These are phyloP conservation scores for Caenorhabditis wallacei DNA, from an alignment of 2,888 invertebrate species.

Conservation along the genomic window DNA sequence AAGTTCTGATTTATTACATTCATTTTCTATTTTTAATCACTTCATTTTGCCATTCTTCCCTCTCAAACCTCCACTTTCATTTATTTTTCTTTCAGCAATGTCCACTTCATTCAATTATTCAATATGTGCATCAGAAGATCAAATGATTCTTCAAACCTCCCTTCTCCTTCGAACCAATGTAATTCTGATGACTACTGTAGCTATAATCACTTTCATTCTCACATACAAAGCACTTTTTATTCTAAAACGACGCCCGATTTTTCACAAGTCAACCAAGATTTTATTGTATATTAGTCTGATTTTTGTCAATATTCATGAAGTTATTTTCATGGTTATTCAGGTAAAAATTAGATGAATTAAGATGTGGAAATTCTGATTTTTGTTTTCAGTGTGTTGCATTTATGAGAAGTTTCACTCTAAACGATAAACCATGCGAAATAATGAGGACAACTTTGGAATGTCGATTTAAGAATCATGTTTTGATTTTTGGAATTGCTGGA, in stretches of 20 bases:
- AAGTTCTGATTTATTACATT: background rate
- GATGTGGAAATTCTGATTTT: background rate
- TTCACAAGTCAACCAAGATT: slow-evolving; percentile 57
- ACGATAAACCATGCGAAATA: slow-evolving; percentile 51
- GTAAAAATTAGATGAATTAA: background rate
- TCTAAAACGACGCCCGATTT: slow-evolving; percentile 40
- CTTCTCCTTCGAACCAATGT: slow-evolving; percentile 54
- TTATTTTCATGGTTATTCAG: slow-evolving; percentile 52
- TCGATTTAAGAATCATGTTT: slow-evolving; percentile 45
- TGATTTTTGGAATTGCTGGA: slow-evolving; percentile 55
- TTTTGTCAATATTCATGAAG: slow-evolving; percentile 60
- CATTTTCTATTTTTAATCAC: background rate
- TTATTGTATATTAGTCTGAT: slow-evolving; percentile 48
- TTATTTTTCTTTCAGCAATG: slow-evolving; percentile 1
- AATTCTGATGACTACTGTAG: slow-evolving; percentile 48
- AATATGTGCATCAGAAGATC: slow-evolving; percentile 50
- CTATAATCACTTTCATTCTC: slow-evolving; percentile 51
- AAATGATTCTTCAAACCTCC: slow-evolving; percentile 59
- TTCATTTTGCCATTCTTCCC: background rate
- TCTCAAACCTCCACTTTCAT: background rate
- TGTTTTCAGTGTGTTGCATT: slow-evolving; percentile 47
- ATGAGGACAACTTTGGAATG: slow-evolving; percentile 61
- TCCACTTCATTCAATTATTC: slow-evolving; percentile 17
- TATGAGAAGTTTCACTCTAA: slow-evolving; percentile 49
- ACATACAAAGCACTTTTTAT: slow-evolving; percentile 48